Conservation (phyloP, 2,888 invertebrate species). For the Epinotia brunnichana region DNA sequence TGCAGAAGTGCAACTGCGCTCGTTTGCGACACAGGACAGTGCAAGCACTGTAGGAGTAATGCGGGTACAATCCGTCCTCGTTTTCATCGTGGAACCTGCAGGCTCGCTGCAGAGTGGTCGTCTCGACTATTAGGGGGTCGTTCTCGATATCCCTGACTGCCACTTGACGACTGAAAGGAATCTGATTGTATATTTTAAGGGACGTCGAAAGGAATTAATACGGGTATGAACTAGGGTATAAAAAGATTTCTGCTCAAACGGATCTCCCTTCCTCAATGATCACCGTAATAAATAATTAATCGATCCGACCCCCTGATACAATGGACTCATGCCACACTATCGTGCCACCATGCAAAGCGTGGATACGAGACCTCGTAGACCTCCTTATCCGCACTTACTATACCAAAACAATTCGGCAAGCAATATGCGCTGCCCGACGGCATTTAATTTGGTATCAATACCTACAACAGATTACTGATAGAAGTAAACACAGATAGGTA, state of each 20-base stretch:
- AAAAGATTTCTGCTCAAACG: too few relatives aligned
- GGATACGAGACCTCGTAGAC: too few relatives aligned
- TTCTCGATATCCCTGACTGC: slow-evolving; percentile 87
- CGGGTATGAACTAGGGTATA: too few relatives aligned
- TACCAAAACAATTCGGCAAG: too few relatives aligned
- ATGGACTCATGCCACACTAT: too few relatives aligned
- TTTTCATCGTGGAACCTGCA: slow-evolving; percentile 89
- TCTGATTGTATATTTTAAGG: slow-evolving; percentile 4
- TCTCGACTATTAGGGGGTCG: slow-evolving; percentile 85
- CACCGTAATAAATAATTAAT: too few relatives aligned
- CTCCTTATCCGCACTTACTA: too few relatives aligned
- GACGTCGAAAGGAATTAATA: background rate
- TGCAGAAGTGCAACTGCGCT: slow-evolving; percentile 84
- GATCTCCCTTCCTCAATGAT: too few relatives aligned
- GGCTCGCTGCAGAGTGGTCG: slow-evolving; percentile 85
- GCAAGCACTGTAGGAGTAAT: slow-evolving; percentile 90
- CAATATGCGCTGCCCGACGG: too few relatives aligned
- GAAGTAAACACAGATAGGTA: slow-evolving; percentile 5
- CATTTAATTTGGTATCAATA: too few relatives aligned
- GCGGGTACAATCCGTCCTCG: slow-evolving; percentile 83
- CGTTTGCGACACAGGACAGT: slow-evolving; percentile 87
- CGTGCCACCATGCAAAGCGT: too few relatives aligned
- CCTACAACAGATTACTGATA: background rate
- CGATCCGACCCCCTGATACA: too few relatives aligned
- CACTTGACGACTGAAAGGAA: slow-evolving; percentile 74